Evolutionary conservation across 2,888 invertebrate species (phyloP).

Genomic region (Catocala sponsa): DNA sequence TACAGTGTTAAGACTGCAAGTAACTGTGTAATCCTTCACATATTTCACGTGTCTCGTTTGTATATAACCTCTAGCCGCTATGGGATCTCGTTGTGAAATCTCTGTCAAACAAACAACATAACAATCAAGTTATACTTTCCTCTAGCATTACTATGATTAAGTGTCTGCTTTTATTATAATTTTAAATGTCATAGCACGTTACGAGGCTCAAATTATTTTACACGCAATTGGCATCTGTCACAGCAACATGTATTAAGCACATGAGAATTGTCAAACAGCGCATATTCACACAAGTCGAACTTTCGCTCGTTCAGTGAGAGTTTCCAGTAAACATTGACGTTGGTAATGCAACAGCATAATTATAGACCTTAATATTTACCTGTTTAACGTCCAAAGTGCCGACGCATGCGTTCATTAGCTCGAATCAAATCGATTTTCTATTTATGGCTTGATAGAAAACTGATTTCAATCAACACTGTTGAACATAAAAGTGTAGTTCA

Average conservation of each 20-base stretch:
- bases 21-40: too few relatives aligned
- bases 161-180: conserved; percentile 24
- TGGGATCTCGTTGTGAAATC: neutral
- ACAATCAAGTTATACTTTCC: conserved; percentile 9
- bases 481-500: conserved; percentile 45
- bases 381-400: conserved; percentile 60
- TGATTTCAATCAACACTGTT: conserved; percentile 48
- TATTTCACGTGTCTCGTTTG: neutral
- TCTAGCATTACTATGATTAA: conserved; percentile 9
- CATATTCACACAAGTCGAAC: conserved; percentile 63
- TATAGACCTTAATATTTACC: conserved; percentile 60
- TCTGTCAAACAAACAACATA: conserved; percentile 5
- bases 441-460: conserved; percentile 54
- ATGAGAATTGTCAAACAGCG: conserved; percentile 47
- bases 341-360: conserved; percentile 57
- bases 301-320: conserved; percentile 79
- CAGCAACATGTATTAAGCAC: conserved; percentile 28
- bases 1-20: neutral
- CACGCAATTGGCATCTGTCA: conserved; percentile 41
- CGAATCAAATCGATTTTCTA: conserved; percentile 59
- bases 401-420: conserved; percentile 47
- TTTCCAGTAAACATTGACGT: conserved; percentile 63
- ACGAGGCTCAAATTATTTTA: conserved; percentile 28
- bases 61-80: neutral
- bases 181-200: conserved; percentile 29